Evolutionary conservation across 2,113 vertebrate genomes (phyloP), one percentile per base, ranked within the genome.

Genomic region (Salminus brasiliensis): DNA sequence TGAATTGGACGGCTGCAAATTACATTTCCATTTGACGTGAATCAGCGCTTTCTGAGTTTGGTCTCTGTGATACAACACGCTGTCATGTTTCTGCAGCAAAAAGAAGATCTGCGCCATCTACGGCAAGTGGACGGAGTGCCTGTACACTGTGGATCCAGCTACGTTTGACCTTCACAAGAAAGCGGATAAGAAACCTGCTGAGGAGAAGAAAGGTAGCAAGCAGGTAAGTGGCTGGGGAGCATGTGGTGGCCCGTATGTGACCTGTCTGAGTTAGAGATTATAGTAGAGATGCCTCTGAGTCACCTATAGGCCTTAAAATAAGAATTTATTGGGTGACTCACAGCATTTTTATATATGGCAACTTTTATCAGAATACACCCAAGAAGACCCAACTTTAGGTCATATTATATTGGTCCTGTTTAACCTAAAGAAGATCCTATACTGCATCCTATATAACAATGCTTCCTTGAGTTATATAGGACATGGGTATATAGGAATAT

Each of bases 101-200:
- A 98, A 94, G 93, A 99, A 96, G 81, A 90, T 98, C 2, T 96
- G 95, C 84, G 95, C 96, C 0, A 93, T 99, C 25, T 99, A 99
- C 16, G 98, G 98, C 70, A 99, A 98, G 85, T 99, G 98, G 98
- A 99, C 98, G 0, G 98, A 99, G 83, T 98, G 96, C 81, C 88
- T 99, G 25, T 99, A 97, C 88, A 94, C 93, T 0, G 93, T 96
- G 12, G 95, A 98, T 84, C 88, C 94, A 0, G 90, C 91, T 29
- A 85, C 90, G 0, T 98, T 96, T 0, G 97, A 99, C 0, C 89
- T 95, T 79, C 94, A 96, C 92, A 98, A 96, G 87, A 99, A 98
- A 85, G 92, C 92, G 0, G 96, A 98, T 86, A 96, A 93, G 91
- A 99, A 95, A 87, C 95, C 85, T 65, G 66, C 92, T 0, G 97